These are phyloP conservation scores for Proterorhinus semilunaris DNA, from an alignment of 2,113 vertebrate species.

Conservation along the genomic window DNA sequence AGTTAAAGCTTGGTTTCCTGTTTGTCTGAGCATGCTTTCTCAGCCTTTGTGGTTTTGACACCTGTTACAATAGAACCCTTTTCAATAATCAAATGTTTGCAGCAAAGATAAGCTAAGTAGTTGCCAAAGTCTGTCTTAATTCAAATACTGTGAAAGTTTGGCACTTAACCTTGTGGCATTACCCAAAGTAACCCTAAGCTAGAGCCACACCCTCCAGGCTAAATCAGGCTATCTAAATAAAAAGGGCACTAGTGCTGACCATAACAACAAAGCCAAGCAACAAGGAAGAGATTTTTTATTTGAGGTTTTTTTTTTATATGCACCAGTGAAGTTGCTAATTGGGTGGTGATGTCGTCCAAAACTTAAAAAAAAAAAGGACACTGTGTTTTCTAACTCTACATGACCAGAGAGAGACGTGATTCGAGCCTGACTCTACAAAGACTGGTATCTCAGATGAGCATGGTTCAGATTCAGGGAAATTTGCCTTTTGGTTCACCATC, in stretches of 20 bases:
- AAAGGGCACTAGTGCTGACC: slow-evolving; percentile 45
- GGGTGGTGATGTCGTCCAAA: neutral
- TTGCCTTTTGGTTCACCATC: no score
- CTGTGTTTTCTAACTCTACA: no score
- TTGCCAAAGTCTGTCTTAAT: slow-evolving; percentile 18
- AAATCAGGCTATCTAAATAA: slow-evolving; percentile 53
- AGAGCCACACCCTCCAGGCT: slow-evolving; percentile 44
- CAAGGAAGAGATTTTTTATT: slow-evolving; percentile 34
- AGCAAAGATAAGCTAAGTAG: slow-evolving; percentile 6
- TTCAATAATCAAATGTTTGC: slow-evolving; percentile 2
- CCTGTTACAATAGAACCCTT: neutral
- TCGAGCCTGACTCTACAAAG: no score
- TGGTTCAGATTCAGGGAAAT: no score
- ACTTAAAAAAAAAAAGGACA: neutral
- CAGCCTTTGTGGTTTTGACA: slow-evolving; percentile 5
- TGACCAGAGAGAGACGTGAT: no score
- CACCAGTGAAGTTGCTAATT: neutral
- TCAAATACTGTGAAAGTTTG: slow-evolving; percentile 21
- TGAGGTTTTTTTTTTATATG: neutral
- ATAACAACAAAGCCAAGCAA: slow-evolving; percentile 42
- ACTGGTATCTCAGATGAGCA: no score
- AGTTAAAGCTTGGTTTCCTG: slow-evolving; percentile 8
- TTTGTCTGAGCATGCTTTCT: slow-evolving; percentile 4
- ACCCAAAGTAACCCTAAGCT: slow-evolving; percentile 32
- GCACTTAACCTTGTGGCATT: slow-evolving; percentile 25